These are phyloP conservation scores for Malaclemys terrapin DNA, from an alignment of 2,113 vertebrate genomes.

Conservation along the genomic window DNA sequence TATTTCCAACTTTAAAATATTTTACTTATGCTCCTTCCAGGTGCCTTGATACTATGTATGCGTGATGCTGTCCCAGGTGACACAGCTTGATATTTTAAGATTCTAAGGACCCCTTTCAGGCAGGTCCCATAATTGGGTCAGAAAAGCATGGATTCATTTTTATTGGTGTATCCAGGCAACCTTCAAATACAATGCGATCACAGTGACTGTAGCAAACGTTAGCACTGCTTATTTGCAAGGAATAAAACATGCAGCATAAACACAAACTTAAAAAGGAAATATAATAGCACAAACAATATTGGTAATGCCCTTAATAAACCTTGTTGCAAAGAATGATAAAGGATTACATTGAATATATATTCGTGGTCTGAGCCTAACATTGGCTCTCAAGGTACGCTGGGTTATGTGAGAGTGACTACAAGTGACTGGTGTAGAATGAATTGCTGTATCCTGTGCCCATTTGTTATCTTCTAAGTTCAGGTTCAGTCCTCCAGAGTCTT, in stretches of 20 bases:
- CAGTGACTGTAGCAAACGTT: neutral
- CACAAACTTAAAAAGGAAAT: neutral
- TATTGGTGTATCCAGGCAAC: neutral
- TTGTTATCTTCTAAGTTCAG: neutral
- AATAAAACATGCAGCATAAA: neutral
- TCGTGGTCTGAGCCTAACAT: neutral
- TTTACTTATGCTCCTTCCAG: neutral
- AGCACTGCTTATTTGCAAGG: neutral
- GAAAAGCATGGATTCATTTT: neutral
- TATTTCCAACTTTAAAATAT: neutral
- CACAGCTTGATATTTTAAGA: neutral
- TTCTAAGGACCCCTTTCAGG: neutral
- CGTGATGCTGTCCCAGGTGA: neutral
- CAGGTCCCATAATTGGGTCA: neutral
- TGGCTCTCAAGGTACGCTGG: neutral
- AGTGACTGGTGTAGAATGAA: neutral
- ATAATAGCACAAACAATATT: neutral
- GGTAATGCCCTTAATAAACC: neutral
- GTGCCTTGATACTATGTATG: neutral
- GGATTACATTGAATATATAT: neutral
- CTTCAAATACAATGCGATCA: neutral
- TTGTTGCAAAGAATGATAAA: neutral
- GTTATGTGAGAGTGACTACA: neutral
- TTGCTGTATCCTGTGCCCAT: neutral
- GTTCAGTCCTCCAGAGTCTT: neutral